Evolutionary conservation across 2,888 invertebrate genomes (phyloP).

Genomic region (Candidula unifasciata): DNA sequence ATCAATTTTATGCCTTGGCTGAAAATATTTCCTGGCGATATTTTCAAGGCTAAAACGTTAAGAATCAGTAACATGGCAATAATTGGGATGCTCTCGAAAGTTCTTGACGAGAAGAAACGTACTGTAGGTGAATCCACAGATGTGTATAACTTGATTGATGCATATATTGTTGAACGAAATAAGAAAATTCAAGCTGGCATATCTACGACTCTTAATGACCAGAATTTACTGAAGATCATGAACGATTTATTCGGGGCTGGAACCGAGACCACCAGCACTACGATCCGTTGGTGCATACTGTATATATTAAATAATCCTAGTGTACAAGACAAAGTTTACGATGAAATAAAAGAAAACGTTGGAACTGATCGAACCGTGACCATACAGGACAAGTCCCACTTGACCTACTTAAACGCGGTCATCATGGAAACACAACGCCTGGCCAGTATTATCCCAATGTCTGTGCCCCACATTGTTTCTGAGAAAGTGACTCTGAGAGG

Average conservation of each 20-base stretch:
- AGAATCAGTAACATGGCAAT: background rate
- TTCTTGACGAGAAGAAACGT: background rate
- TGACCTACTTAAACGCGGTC: constrained; percentile 66
- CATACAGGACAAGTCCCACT: constrained; percentile 55
- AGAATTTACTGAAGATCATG: constrained; percentile 22
- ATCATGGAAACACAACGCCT: constrained; percentile 64
- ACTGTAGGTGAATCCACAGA: background rate
- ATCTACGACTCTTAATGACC: constrained; percentile 12
- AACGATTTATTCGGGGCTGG: constrained; percentile 23
- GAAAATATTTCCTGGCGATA: constrained; percentile 15
- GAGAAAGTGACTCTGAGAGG: constrained; percentile 60
- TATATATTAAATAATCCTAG: constrained; percentile 88
- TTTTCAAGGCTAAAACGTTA: constrained; percentile 21
- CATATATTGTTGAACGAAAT: constrained; percentile 9
- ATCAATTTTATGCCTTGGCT: background rate
- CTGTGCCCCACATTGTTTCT: constrained; percentile 54
- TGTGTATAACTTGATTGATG: background rate
- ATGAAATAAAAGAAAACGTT: constrained; percentile 68
- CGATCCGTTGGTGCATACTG: constrained; percentile 89
- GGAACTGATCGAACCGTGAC: constrained; percentile 61
- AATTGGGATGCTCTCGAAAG: background rate
- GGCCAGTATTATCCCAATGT: constrained; percentile 60
- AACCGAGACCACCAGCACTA: constrained; percentile 87
- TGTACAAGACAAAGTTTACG: constrained; percentile 63
- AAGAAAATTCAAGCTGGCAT: background rate